phyloP scores from a whole-genome alignment of 2,888 invertebrate genomes.

The Neuroscelio doddi region DNA sequence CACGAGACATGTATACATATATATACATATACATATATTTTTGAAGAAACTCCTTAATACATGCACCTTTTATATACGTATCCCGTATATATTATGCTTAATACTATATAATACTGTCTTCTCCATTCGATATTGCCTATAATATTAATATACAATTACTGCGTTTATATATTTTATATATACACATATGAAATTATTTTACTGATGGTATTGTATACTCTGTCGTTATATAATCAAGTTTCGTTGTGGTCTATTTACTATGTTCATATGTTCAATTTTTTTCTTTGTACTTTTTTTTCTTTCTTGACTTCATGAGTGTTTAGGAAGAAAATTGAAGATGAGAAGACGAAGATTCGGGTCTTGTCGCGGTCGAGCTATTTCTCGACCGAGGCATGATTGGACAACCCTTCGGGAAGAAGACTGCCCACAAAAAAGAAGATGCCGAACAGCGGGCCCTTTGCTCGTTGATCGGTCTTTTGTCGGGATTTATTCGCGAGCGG shows the following conservation, averaged over 20 bases:
- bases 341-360: constrained; percentile 17
- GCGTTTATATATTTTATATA: constrained; percentile 48
- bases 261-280: constrained; percentile 22
- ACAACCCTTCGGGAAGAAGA: too few species aligned
- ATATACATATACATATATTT: constrained; percentile 14
- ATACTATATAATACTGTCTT: constrained; percentile 51
- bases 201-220: constrained; percentile 61
- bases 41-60: neutral
- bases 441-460: constrained; percentile 54
- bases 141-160: constrained; percentile 44
- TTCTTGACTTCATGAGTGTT: constrained; percentile 64
- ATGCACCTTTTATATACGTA: constrained; percentile 23
- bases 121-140: constrained; percentile 46
- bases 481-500: too few species aligned
- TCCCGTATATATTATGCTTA: constrained; percentile 47
- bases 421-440: constrained; percentile 37
- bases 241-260: constrained; percentile 43
- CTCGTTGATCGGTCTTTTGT: constrained; percentile 49
- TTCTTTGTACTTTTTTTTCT: constrained; percentile 50
- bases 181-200: constrained; percentile 41
- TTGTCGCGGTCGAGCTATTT: constrained; percentile 64
- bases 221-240: constrained; percentile 55
- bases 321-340: constrained; percentile 45
- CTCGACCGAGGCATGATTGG: constrained; percentile 58
- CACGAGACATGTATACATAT: constrained; percentile 28